phyloP scores from a whole-genome alignment of 2,888 invertebrate genomes.

The Eupithecia pulchellata region DNA sequence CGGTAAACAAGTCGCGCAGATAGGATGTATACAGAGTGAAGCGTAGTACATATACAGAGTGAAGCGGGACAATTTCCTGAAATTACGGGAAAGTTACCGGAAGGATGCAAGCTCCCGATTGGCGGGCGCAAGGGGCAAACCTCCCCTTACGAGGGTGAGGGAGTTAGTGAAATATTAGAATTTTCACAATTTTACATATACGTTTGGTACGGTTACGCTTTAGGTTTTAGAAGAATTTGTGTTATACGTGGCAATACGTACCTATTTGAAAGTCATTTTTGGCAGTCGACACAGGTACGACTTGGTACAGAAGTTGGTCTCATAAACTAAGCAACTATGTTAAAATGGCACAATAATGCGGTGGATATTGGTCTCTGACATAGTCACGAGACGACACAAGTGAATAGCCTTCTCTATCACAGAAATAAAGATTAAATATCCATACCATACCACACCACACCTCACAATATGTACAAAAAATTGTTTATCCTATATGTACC shows the following conservation, averaged over 20 bases:
- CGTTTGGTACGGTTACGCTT: not conserved
- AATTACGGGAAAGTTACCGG: slow-evolving; percentile 42
- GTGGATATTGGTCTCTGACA: not conserved
- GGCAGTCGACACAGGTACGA: not conserved
- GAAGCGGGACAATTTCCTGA: slow-evolving; percentile 14
- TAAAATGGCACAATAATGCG: not conserved
- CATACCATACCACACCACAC: too few relatives aligned
- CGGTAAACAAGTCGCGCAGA: not conserved
- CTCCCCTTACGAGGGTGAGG: slow-evolving; percentile 43
- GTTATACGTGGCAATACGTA: not conserved
- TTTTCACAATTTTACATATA: slow-evolving; percentile 14
- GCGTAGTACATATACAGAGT: not conserved
- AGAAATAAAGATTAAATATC: not conserved
- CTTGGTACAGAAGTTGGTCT: not conserved
- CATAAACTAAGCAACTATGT: not conserved
- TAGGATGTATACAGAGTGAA: slow-evolving; percentile 7
- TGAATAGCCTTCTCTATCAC: not conserved
- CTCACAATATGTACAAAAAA: too few relatives aligned
- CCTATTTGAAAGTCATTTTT: not conserved
- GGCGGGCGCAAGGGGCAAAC: slow-evolving; percentile 44
- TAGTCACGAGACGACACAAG: not conserved
- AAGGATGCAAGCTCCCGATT: slow-evolving; percentile 58
- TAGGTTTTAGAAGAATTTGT: not conserved
- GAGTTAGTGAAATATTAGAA: slow-evolving; percentile 27
- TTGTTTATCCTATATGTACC: too few relatives aligned